Evolutionary conservation across 2,113 vertebrate species (phyloP), one percentile per base, ranked within the genome.

Genomic region (Passerina amoena): DNA sequence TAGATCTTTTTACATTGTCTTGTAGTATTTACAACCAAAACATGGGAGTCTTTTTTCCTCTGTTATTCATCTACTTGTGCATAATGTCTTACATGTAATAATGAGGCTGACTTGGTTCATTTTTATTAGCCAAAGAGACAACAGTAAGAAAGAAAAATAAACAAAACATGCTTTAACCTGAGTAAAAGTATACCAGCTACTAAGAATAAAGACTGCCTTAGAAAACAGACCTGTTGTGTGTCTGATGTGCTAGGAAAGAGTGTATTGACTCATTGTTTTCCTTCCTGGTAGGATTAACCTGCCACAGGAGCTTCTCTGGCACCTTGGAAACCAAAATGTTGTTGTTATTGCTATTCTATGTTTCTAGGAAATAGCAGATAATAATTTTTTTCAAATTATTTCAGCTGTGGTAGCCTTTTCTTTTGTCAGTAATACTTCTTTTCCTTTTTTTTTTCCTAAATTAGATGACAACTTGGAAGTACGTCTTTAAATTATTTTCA

Each of bases 301-400:
- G 56, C 20, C 38, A 81, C 60, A 51, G 51, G 48, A 80, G 44
- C 47, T 84, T 78, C 70, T 65, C 54, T 63, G n/a, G 31, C 65
- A 73, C 90, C 79, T 42, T 94, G 75, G 90, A 76, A 88, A 97
- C 40, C 27, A 45, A 54, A 86, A 38, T 90, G 75, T 61, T 90
- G 51, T 66, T 81, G 30, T 72, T 84, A 44, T 22, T 94, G 16
- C 25, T 70, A 27, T 78, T 81, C 10, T 4, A 38, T 47, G 40
- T 87, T 90, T 85, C 40, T 71, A 35, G 76, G 82, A 91, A 90
- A 78, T 51, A 10, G 18, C 3, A 4, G 33, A 11, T 63, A 86
- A 12, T 42, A 14, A 2, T n/a, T 78, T 82, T 64, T 86, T 92
- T 88, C 14, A 38, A 35, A 77, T 90, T 59, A 54, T 16, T 63